A percentile compares a stretch with the other conserved stretches of the same genome.
These are phyloP conservation scores for Penaeus japonicus DNA, from an alignment of 1,140 invertebrate species.

Conservation along the genomic window DNA sequence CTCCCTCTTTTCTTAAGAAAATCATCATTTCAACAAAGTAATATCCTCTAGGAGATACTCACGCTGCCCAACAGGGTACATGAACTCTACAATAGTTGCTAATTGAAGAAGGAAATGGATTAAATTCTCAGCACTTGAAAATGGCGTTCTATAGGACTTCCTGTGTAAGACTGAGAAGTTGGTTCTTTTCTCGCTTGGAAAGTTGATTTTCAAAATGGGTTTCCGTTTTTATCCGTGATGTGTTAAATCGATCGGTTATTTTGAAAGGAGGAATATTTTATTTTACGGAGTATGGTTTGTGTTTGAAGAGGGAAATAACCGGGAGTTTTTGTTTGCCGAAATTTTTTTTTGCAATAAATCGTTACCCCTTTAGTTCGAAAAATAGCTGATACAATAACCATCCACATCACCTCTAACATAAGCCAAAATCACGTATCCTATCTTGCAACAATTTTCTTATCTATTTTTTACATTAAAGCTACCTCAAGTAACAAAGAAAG, in stretches of 20 bases:
- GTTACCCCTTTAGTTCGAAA: no score
- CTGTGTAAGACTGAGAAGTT: conserved; percentile 39
- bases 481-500: no score
- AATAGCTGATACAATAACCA: no score
- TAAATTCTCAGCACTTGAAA: conserved; percentile 44
- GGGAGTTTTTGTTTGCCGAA: neutral
- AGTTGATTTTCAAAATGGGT: neutral
- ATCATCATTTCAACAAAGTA: neutral
- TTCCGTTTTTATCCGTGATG: neutral
- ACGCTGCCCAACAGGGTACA: conserved; percentile 69
- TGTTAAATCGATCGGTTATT: neutral
- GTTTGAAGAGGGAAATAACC: neutral
- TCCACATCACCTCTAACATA: no score
- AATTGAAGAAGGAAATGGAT: conserved; percentile 46
- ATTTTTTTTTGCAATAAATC: neutral
- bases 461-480: no score
- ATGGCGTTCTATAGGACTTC: conserved; percentile 50
- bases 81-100: conserved; percentile 62
- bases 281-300: neutral
- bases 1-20: neutral
- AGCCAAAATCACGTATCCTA: no score
- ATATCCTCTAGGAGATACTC: conserved; percentile 61
- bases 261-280: neutral
- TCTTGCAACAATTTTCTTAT: no score
- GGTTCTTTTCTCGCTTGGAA: conserved; percentile 20